Evolutionary conservation across 2,888 invertebrate species (phyloP), one percentile per base, ranked within the genome.

Genomic region (Odontothrips loti): DNA sequence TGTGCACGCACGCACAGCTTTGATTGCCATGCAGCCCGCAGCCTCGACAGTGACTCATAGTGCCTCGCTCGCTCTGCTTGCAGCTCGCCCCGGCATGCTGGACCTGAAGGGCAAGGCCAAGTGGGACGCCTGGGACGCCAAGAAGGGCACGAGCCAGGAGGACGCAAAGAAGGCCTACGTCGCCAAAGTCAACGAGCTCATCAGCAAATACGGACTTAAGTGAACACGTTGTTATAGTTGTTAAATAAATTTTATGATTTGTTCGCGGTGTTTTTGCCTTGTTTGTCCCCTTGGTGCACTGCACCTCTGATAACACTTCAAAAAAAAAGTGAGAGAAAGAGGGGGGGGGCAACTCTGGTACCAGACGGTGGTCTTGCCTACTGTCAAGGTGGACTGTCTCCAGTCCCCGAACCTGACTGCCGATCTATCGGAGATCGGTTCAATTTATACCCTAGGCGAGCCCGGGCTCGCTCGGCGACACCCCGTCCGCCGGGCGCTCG

Each of bases 21-120:
- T 58, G 58, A 15, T 9, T 58, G 17, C 20, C 10, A 58, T 58
- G 20, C 58, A 20, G 58, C 51, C 51, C 51, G 20, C 58, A 20
- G 58, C 51, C 51, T 10, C 51, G 12, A 20, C 4, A 29, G 8
- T 47, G 43, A 47, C 34, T 15, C 10, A n/a, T n/a, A n/a, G n/a
- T n/a, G n/a, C n/a, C n/a, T n/a, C n/a, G 79, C 6, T 23, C 20
- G 34, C 34, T 83, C 82, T 83, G n/a, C 84, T 89, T 89, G n/a
- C 89, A 96, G 96, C 90, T 83, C 93, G 94, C 84, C 97, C 97
- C 20, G 97, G 97, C 51, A 90, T 97, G 90, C 88, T 97, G 84
- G 97, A 98, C 88, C 89, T 97, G 85, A 96, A 96, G 87, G 97
- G 96, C 84, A 97, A 96, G 88, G 96, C 96, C 1, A 98, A 98